phyloP scores from a whole-genome alignment of 2,113 vertebrate genomes.

The Chascanopsetta lugubris region DNA sequence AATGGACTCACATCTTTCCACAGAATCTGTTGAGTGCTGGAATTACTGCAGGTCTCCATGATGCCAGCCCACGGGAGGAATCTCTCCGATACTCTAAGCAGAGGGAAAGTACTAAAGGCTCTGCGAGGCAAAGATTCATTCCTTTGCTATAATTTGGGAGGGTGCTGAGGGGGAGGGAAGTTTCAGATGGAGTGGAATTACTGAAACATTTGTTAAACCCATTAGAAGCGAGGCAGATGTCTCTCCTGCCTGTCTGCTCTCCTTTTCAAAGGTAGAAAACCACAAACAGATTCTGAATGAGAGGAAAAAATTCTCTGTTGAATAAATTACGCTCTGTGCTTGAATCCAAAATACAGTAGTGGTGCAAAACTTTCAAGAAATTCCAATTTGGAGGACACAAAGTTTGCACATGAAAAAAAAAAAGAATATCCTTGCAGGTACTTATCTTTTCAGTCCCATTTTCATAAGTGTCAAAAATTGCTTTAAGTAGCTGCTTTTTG shows the following conservation, averaged over 20 bases:
- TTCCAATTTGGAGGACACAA: constrained; percentile 16
- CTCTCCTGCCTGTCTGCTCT: constrained; percentile 35
- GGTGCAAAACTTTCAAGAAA: constrained; percentile 13
- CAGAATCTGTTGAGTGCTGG: constrained; percentile 78
- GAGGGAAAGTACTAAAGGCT: constrained; percentile 53
- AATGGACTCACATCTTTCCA: constrained; percentile 82
- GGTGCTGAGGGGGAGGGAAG: constrained; percentile 74
- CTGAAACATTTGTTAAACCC: constrained; percentile 73
- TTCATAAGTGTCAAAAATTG: constrained; percentile 13
- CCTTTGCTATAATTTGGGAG: constrained; percentile 76
- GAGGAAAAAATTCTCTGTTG: constrained; percentile 42
- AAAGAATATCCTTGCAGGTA: not conserved
- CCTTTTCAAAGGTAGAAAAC: constrained; percentile 63
- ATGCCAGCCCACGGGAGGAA: constrained; percentile 63
- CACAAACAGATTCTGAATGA: constrained; percentile 29
- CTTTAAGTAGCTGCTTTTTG: constrained; percentile 22
- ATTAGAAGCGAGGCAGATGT: constrained; percentile 75
- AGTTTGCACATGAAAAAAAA: constrained; percentile 8
- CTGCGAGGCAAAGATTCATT: constrained; percentile 64
- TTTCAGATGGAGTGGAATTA: constrained; percentile 78
- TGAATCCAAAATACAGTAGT: constrained; percentile 28
- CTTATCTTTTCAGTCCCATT: constrained; percentile 19
- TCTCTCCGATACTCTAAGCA: constrained; percentile 56
- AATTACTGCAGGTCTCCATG: constrained; percentile 75
- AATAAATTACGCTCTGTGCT: constrained; percentile 43